These are phyloP conservation scores for Rhinichthys osculus DNA, from an alignment of 2,797 vertebrate species.

Conservation along the genomic window DNA sequence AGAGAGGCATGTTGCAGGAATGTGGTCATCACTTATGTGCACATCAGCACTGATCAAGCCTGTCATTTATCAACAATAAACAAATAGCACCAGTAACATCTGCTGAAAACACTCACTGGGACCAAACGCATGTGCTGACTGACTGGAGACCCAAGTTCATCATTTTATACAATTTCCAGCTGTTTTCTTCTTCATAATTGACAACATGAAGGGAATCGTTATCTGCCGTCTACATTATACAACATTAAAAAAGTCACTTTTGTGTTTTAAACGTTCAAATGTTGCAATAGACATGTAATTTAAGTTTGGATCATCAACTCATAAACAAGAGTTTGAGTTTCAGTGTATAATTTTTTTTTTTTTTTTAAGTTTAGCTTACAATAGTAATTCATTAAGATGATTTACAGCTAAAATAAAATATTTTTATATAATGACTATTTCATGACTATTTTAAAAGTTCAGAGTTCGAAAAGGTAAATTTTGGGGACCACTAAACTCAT, in stretches of 20 bases:
- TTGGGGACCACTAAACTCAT: neutral
- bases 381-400: neutral
- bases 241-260: neutral
- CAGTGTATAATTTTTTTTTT: too few relatives aligned
- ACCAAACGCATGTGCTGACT: neutral
- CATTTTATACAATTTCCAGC: neutral
- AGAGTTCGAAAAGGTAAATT: neutral
- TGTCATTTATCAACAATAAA: slow-evolving; percentile 10
- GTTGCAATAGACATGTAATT: neutral
- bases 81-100: slow-evolving; percentile 18
- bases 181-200: neutral
- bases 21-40: slow-evolving; percentile 17
- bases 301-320: neutral
- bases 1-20: slow-evolving; percentile 13
- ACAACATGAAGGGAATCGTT: neutral
- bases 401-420: too few relatives aligned
- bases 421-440: neutral
- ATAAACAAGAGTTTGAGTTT: neutral
- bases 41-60: slow-evolving; percentile 15
- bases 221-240: neutral
- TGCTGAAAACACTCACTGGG: slow-evolving; percentile 12
- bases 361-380: too few relatives aligned
- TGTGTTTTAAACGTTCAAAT: too few relatives aligned
- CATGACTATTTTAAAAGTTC: neutral
- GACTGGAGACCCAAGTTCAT: neutral